A percentile compares a stretch with the other conserved stretches of the same genome.
These are phyloP conservation scores for Petrolisthes cinctipes DNA, from an alignment of 2,888 invertebrate genomes.

Conservation along the genomic window DNA sequence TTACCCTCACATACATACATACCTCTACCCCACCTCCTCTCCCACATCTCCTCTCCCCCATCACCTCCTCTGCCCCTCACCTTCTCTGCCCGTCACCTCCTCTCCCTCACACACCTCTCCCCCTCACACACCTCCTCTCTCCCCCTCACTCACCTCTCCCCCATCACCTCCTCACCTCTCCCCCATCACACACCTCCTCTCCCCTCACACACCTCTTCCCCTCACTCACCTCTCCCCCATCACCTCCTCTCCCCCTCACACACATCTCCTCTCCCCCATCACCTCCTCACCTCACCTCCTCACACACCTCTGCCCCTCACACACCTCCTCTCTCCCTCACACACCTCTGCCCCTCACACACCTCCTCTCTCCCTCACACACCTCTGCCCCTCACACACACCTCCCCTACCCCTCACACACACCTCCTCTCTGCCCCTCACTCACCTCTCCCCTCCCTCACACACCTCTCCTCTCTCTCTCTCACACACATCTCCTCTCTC, in stretches of 20 bases:
- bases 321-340: neutral
- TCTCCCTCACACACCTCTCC: constrained; percentile 13
- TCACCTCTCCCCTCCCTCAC: neutral
- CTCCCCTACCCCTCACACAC: neutral
- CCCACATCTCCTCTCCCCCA: no score
- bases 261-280: no score
- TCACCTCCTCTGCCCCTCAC: constrained; percentile 28
- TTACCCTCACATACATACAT: neutral
- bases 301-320: no score
- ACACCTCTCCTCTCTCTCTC: neutral
- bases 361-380: neutral
- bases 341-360: neutral
- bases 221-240: neutral
- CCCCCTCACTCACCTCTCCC: neutral
- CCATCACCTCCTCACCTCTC: constrained; percentile 13
- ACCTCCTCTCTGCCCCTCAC: neutral
- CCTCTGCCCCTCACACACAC: neutral
- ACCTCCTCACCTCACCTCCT: no score
- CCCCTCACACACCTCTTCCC: neutral
- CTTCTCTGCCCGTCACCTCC: constrained; percentile 42
- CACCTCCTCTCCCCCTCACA: neutral
- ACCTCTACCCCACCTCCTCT: neutral
- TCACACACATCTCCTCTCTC: neutral
- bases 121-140: constrained; percentile 4
- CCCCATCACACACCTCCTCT: constrained; percentile 15